Conservation (phyloP, 2,888 invertebrate genomes). For the Melipona beecheii region DNA sequence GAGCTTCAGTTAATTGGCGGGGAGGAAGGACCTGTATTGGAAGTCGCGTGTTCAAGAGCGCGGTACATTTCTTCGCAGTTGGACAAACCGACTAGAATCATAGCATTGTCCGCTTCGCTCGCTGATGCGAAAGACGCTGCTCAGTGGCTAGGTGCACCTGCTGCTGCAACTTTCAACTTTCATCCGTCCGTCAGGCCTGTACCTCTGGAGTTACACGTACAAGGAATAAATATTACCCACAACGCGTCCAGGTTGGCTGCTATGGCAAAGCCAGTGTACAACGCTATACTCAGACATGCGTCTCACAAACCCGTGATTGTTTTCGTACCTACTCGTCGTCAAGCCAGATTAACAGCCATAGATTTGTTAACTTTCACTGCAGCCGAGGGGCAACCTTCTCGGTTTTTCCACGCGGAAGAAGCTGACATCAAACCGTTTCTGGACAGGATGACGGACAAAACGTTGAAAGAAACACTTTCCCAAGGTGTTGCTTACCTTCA, state of each 20-base stretch:
- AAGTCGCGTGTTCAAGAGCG: constrained; percentile 95
- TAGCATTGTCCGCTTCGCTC: constrained; percentile 96
- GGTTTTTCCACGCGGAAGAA: constrained; percentile 95
- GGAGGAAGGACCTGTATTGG: constrained; percentile 96
- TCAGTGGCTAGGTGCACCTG: constrained; percentile 97
- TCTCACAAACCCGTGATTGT: constrained; percentile 94
- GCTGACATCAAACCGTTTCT: constrained; percentile 95
- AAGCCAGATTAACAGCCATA: constrained; percentile 97
- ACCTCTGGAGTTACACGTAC: constrained; percentile 96
- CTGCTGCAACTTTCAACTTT: constrained; percentile 98
- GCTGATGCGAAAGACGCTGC: constrained; percentile 98
- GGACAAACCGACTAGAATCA: constrained; percentile 94
- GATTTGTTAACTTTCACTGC: constrained; percentile 97
- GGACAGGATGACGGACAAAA: constrained; percentile 94
- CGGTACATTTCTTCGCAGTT: constrained; percentile 98
- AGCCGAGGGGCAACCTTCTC: constrained; percentile 92
- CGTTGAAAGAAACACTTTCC: constrained; percentile 94
- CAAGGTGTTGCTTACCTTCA: constrained; percentile 99
- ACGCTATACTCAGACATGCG: constrained; percentile 93
- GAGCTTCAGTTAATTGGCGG: constrained; percentile 96
- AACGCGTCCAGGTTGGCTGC: constrained; percentile 97
- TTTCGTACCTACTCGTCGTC: constrained; percentile 96
- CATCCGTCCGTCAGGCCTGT: constrained; percentile 98
- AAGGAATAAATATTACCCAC: constrained; percentile 99
- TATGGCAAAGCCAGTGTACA: constrained; percentile 99